phyloP scores from a whole-genome alignment of 2,797 vertebrate genomes.

The Natrix natrix region DNA sequence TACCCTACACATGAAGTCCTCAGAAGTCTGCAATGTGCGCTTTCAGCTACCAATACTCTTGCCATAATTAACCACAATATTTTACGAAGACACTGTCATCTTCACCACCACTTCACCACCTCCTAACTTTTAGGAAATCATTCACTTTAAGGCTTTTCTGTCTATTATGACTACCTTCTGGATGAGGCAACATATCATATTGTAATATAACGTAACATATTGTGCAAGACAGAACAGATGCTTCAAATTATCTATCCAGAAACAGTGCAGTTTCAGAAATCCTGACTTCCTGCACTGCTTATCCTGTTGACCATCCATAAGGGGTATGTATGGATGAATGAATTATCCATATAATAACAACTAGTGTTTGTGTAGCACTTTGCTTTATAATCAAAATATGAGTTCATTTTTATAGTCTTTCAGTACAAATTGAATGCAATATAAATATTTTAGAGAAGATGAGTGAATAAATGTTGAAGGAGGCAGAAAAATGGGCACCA shows the following conservation, averaged over 20 bases:
- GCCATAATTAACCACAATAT: neutral
- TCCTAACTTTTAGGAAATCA: neutral
- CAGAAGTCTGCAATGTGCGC: neutral
- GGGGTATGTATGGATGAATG: neutral
- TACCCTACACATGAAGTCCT: neutral
- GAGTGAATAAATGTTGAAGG: neutral
- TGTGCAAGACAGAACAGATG: neutral
- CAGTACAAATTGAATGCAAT: neutral
- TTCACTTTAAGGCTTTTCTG: neutral
- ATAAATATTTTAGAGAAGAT: neutral
- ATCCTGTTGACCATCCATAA: neutral
- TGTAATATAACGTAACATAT: neutral
- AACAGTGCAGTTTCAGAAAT: neutral
- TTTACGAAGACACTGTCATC: neutral
- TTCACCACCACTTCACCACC: neutral
- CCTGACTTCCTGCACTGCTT: neutral
- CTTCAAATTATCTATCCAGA: neutral
- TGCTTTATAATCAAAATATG: neutral
- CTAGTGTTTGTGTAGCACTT: neutral
- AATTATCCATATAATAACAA: neutral
- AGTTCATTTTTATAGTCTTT: neutral
- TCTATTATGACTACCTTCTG: neutral
- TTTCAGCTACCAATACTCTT: neutral
- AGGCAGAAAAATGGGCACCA: neutral
- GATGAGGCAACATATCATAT: neutral